Evolutionary conservation across 1,140 invertebrate species (phyloP).

Genomic region (Tetragnatha versicolor): DNA sequence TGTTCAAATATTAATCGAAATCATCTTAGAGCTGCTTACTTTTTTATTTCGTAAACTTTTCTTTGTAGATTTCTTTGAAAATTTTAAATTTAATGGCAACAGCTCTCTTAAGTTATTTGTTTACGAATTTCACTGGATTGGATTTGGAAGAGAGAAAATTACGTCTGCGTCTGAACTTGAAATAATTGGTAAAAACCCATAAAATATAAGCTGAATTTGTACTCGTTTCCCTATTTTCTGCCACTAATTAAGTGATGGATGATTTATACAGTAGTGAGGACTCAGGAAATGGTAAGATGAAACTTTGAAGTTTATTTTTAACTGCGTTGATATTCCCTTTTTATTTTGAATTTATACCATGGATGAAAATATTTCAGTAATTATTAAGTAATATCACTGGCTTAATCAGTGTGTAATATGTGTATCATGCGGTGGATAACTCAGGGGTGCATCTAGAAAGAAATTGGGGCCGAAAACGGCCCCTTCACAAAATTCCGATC

Average conservation of each 20-base stretch:
- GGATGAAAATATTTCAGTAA: too few species aligned
- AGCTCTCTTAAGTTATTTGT: background rate
- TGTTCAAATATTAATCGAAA: background rate
- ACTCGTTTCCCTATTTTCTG: background rate
- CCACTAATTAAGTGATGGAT: conserved; percentile 22
- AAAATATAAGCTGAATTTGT: background rate
- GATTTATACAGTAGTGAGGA: conserved; percentile 41
- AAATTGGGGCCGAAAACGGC: too few species aligned
- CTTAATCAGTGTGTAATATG: too few species aligned
- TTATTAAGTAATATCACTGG: too few species aligned
- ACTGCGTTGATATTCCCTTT: background rate
- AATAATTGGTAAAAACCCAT: background rate
- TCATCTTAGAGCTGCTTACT: background rate
- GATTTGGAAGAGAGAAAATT: background rate
- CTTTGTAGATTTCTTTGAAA: background rate
- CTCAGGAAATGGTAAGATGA: conserved; percentile 30
- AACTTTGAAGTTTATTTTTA: too few species aligned
- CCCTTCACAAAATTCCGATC: too few species aligned
- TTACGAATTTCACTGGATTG: background rate
- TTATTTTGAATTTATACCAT: background rate
- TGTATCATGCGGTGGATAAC: too few species aligned
- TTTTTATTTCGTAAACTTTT: background rate
- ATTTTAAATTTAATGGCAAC: background rate
- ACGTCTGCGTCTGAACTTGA: background rate
- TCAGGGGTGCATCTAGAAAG: too few species aligned